These are phyloP conservation scores for Drosophila yakuba DNA, from an alignment of 1,140 invertebrate genomes.

Conservation along the genomic window DNA sequence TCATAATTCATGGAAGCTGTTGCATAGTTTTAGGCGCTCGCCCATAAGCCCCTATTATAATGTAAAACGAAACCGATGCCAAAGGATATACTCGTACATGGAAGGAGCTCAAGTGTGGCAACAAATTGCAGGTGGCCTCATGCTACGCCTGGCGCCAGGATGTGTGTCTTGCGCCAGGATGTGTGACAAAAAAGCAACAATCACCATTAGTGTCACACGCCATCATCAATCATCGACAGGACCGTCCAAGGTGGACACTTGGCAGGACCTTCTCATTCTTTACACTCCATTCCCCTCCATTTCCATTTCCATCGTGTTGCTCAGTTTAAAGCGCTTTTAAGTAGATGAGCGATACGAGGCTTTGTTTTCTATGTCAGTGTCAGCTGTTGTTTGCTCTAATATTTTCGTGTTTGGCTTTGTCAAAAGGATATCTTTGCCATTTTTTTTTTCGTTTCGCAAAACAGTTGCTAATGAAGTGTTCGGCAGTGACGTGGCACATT, in stretches of 20 bases:
- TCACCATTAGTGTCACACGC: slow-evolving; percentile 80
- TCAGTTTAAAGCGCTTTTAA: slow-evolving; percentile 78
- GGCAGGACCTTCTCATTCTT: slow-evolving; percentile 7
- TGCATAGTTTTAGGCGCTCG: slow-evolving; percentile 75
- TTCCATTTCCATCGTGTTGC: slow-evolving; percentile 31
- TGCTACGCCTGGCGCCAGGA: slow-evolving; percentile 17
- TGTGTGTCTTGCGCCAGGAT: slow-evolving; percentile 50
- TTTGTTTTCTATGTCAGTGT: slow-evolving; percentile 63
- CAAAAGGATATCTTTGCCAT: background rate
- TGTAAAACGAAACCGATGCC: slow-evolving; percentile 64
- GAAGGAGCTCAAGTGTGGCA: slow-evolving; percentile 29
- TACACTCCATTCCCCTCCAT: too few relatives aligned
- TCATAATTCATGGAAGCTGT: slow-evolving; percentile 71
- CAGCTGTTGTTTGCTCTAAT: slow-evolving; percentile 77
- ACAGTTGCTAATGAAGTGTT: slow-evolving; percentile 82
- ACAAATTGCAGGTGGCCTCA: slow-evolving; percentile 55
- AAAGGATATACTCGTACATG: slow-evolving; percentile 13
- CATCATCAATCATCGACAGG: slow-evolving; percentile 78
- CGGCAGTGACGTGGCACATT: slow-evolving; percentile 38
- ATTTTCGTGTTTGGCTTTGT: slow-evolving; percentile 73
- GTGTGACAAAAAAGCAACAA: slow-evolving; percentile 81
- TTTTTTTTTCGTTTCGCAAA: slow-evolving; percentile 2
- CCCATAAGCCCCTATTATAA: slow-evolving; percentile 70
- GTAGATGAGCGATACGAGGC: slow-evolving; percentile 43
- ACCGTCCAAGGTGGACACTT: slow-evolving; percentile 59